Evolutionary conservation across 2,113 vertebrate genomes (phyloP).

Genomic region (Atherinomorus stipes): DNA sequence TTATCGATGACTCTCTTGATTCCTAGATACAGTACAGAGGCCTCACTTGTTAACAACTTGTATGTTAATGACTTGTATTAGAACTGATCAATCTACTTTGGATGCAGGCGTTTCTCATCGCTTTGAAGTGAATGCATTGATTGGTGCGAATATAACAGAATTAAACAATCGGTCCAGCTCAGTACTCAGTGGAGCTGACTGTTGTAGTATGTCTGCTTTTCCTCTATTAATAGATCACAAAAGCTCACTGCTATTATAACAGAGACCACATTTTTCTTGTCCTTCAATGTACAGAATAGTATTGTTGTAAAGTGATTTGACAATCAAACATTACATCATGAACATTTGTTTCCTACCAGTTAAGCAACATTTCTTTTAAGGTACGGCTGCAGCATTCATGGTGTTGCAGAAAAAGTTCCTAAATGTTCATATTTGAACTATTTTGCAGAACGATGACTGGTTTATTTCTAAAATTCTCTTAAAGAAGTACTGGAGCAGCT

Average conservation of each 20-base stretch:
- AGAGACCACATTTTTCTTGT: conserved; percentile 10
- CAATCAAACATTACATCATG: background rate
- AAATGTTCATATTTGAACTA: background rate
- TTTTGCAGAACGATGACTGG: background rate
- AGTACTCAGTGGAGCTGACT: conserved; percentile 45
- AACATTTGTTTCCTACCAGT: background rate
- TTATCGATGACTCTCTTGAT: conserved; percentile 78
- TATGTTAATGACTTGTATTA: conserved; percentile 84
- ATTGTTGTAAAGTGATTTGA: background rate
- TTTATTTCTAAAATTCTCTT: too few relatives aligned
- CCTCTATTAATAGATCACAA: conserved; percentile 36
- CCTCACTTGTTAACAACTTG: conserved; percentile 84
- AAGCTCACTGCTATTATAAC: conserved; percentile 10
- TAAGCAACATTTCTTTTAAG: background rate
- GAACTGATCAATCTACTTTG: conserved; percentile 81
- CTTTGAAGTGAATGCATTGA: conserved; percentile 83
- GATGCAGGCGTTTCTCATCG: conserved; percentile 71
- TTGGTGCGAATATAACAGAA: conserved; percentile 78
- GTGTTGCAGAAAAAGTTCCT: background rate
- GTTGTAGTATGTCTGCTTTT: conserved; percentile 24
- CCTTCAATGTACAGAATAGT: background rate
- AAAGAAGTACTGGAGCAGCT: background rate
- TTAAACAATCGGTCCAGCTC: conserved; percentile 71
- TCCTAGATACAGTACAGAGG: conserved; percentile 79
- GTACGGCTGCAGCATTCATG: background rate